A percentile compares a stretch with the other conserved stretches of the same genome.
phyloP scores from a whole-genome alignment of 1,140 invertebrate genomes.

The Thaumatotibia leucotreta region DNA sequence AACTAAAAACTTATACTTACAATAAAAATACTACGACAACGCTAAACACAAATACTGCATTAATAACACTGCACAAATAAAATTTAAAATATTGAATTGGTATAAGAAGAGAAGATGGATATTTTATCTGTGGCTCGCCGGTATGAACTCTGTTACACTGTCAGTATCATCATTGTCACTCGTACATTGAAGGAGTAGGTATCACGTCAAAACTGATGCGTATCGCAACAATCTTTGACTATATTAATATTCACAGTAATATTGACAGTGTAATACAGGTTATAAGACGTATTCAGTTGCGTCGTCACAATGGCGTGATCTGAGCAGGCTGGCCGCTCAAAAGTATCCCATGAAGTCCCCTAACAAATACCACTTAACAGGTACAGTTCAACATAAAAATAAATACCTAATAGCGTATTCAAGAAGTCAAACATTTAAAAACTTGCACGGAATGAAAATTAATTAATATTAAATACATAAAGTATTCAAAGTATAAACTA shows the following conservation, averaged over 20 bases:
- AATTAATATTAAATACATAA: slow-evolving; percentile 67
- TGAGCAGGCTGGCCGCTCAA: neutral
- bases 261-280: neutral
- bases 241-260: neutral
- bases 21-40: slow-evolving; percentile 59
- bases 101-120: slow-evolving; percentile 23
- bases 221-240: too few species aligned
- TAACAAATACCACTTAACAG: slow-evolving; percentile 38
- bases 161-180: neutral
- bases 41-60: slow-evolving; percentile 38
- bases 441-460: slow-evolving; percentile 71
- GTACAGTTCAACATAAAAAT: slow-evolving; percentile 53
- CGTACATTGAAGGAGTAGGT: too few species aligned
- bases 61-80: slow-evolving; percentile 41
- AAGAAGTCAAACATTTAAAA: slow-evolving; percentile 54
- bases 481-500: slow-evolving; percentile 60
- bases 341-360: slow-evolving; percentile 34
- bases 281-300: neutral
- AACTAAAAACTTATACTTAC: slow-evolving; percentile 33
- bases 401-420: slow-evolving; percentile 5
- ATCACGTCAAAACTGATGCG: too few species aligned
- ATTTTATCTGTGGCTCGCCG: neutral
- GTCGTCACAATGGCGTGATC: neutral
- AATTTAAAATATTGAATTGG: slow-evolving; percentile 19
- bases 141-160: neutral